A percentile compares a stretch with the other conserved stretches of the same genome.
Evolutionary conservation across 2,888 invertebrate genomes (phyloP).

Genomic region (Spisula solida): DNA sequence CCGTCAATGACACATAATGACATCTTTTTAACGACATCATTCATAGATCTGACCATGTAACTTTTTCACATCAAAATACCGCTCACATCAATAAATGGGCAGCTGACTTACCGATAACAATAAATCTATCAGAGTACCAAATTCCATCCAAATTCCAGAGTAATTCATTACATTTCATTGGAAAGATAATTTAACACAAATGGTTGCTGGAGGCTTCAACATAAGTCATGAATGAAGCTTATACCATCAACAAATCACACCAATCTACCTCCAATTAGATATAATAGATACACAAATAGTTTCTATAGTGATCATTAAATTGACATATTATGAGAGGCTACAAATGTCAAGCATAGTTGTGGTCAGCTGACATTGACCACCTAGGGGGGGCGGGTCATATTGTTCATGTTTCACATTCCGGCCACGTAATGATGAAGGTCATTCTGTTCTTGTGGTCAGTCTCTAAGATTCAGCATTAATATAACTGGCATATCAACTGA

Average conservation of each 20-base stretch:
- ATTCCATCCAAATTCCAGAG: conserved; percentile 14
- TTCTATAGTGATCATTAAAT: conserved; percentile 27
- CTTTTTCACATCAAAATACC: neutral
- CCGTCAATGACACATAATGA: neutral
- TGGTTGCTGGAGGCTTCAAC: conserved; percentile 28
- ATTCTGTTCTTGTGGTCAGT: conserved; percentile 7
- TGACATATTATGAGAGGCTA: conserved; percentile 36
- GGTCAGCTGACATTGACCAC: conserved; percentile 52
- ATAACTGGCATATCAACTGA: neutral
- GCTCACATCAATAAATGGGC: neutral
- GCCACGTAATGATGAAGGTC: conserved; percentile 18
- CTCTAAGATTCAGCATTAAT: conserved; percentile 10
- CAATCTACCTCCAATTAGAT: conserved; percentile 41
- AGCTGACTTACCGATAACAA: conserved; percentile 16
- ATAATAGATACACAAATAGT: conserved; percentile 5
- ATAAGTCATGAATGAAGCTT: conserved; percentile 34
- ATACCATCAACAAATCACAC: conserved; percentile 10
- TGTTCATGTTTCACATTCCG: conserved; percentile 38
- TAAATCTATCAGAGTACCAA: conserved; percentile 10
- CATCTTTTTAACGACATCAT: neutral
- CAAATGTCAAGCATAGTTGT: conserved; percentile 47
- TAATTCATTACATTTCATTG: conserved; percentile 14
- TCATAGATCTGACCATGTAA: neutral
- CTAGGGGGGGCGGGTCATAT: conserved; percentile 18
- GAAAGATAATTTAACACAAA: conserved; percentile 41